Evolutionary conservation across 2,797 vertebrate species (phyloP).

Genomic region (Selene dorsalis): DNA sequence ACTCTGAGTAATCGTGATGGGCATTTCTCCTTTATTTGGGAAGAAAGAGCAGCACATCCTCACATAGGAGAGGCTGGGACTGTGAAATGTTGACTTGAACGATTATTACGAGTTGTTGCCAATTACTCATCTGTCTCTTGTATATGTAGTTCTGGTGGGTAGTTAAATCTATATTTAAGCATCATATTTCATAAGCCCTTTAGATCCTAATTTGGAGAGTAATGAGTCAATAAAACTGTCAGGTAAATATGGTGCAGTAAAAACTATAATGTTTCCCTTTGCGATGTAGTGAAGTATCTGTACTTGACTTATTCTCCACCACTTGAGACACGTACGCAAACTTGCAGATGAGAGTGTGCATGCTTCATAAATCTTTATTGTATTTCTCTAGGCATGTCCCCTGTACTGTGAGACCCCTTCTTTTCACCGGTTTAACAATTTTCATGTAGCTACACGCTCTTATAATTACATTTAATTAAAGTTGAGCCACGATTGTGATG

Average conservation of each 20-base stretch:
- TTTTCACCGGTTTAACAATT: slow-evolving; percentile 54
- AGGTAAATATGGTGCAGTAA: not conserved
- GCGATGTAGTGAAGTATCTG: not conserved
- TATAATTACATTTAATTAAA: slow-evolving; percentile 76
- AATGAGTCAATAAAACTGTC: not conserved
- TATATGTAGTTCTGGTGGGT: not conserved
- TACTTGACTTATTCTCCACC: slow-evolving; percentile 4
- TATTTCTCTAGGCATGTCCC: slow-evolving; percentile 32
- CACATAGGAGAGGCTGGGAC: too few relatives aligned
- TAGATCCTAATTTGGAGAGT: not conserved
- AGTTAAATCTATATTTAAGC: not conserved
- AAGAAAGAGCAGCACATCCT: not conserved
- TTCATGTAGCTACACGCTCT: slow-evolving; percentile 61
- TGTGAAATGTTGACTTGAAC: not conserved
- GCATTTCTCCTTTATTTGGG: not conserved
- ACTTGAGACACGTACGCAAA: slow-evolving; percentile 20
- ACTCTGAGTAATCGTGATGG: not conserved
- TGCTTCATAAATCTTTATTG: slow-evolving; percentile 45
- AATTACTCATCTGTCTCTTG: not conserved
- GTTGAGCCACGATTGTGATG: slow-evolving; percentile 57
- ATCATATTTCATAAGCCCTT: not conserved
- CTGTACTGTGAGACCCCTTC: slow-evolving; percentile 44
- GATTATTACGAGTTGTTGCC: not conserved
- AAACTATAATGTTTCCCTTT: not conserved
- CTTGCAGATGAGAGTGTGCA: slow-evolving; percentile 21